phyloP scores from a whole-genome alignment of 2,113 vertebrate genomes.

The Sylvia atricapilla region DNA sequence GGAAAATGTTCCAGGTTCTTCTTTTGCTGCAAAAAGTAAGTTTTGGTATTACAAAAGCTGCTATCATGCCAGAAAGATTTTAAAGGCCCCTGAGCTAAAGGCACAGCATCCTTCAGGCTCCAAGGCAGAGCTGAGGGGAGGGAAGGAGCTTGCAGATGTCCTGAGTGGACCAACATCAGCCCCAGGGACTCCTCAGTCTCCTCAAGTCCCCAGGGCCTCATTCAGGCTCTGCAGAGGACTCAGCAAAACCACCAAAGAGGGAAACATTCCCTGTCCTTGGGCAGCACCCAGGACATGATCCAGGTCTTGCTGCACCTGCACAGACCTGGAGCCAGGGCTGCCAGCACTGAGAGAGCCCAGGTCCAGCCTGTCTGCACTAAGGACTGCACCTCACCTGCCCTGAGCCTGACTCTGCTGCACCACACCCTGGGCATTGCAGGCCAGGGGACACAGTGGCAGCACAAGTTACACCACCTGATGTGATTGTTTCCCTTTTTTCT shows the following conservation, averaged over 20 bases:
- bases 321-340: not conserved
- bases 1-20: not conserved
- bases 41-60: not conserved
- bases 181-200: accelerated
- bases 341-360: accelerated
- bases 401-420: not conserved
- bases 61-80: not conserved
- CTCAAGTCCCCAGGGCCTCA: no score
- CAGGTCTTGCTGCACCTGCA: not conserved
- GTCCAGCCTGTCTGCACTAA: not conserved
- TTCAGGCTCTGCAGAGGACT: no score
- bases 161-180: not conserved
- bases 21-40: not conserved
- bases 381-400: not conserved
- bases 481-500: no score
- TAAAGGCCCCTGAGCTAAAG: not conserved
- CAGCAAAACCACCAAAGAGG: accelerated
- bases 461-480: no score
- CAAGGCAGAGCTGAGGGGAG: not conserved
- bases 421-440: not conserved
- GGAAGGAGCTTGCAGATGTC: no score
- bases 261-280: not conserved
- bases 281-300: accelerated
- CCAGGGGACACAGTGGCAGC: no score
- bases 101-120: accelerated